Conservation (phyloP, 2,888 invertebrate species). For the Aphidoletes aphidimyza region DNA sequence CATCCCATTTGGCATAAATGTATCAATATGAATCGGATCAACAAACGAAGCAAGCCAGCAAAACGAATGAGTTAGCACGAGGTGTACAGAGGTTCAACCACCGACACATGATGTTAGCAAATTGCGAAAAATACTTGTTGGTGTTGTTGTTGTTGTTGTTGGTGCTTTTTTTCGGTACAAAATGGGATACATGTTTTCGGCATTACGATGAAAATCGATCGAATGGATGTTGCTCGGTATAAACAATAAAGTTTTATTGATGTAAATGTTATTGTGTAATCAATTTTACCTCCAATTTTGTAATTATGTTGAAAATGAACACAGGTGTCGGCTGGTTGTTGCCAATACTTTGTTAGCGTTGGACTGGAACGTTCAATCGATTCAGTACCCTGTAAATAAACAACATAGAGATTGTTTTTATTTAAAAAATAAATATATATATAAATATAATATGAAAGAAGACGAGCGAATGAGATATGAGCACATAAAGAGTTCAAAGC, state of each 20-base stretch:
- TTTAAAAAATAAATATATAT: too few species aligned
- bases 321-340: slow-evolving; percentile 27
- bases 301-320: slow-evolving; percentile 48
- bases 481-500: not conserved
- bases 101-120: too few species aligned
- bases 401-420: not conserved
- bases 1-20: not conserved
- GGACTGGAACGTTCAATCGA: slow-evolving; percentile 55
- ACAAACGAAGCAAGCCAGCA: too few species aligned
- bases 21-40: not conserved
- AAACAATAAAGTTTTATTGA: slow-evolving; percentile 42
- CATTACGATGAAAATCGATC: not conserved
- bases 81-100: not conserved
- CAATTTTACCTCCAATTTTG: slow-evolving; percentile 53
- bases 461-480: slow-evolving; percentile 51
- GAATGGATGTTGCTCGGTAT: slow-evolving; percentile 21
- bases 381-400: slow-evolving; percentile 55
- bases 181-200: not conserved
- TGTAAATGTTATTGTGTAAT: slow-evolving; percentile 39
- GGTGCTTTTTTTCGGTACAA: too few species aligned
- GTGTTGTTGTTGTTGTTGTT: too few species aligned
- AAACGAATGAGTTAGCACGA: not conserved
- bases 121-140: too few species aligned
- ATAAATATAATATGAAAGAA: not conserved
- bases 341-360: slow-evolving; percentile 55